phyloP scores from a whole-genome alignment of 2,797 vertebrate genomes.

The Argya squamiceps region DNA sequence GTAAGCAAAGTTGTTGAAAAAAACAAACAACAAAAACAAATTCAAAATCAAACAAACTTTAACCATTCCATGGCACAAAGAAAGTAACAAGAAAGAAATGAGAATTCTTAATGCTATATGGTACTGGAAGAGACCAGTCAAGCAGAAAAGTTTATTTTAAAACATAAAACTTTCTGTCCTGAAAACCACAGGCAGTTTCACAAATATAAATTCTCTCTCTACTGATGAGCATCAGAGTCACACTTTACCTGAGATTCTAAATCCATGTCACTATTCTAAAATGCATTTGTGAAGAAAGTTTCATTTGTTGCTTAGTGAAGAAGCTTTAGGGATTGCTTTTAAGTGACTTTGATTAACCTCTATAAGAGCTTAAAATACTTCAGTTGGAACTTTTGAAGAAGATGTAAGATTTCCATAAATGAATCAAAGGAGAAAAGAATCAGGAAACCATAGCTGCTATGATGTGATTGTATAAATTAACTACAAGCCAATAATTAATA shows the following conservation, averaged over 20 bases:
- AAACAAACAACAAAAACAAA: not conserved
- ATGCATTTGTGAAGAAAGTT: conserved; percentile 14
- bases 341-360: conserved; percentile 49
- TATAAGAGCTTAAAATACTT: conserved; percentile 27
- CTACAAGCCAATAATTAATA: not conserved
- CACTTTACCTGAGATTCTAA: conserved; percentile 25
- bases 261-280: conserved; percentile 38
- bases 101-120: not conserved
- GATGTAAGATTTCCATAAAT: conserved; percentile 24
- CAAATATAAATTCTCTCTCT: conserved; percentile 27
- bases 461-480: not conserved
- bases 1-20: not conserved
- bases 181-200: conserved; percentile 2
- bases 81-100: not conserved
- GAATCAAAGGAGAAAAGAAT: not conserved
- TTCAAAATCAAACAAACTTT: not conserved
- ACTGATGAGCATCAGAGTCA: conserved; percentile 19
- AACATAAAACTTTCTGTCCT: not conserved
- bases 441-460: not conserved
- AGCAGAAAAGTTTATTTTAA: conserved; percentile 13
- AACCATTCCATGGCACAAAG: not conserved
- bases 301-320: not conserved
- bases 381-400: not conserved
- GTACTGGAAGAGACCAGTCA: not conserved
- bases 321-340: conserved; percentile 24